Evolutionary conservation across 2,797 vertebrate genomes (phyloP), one percentile per base, ranked within the genome.

Genomic region (Saxicola maurus): DNA sequence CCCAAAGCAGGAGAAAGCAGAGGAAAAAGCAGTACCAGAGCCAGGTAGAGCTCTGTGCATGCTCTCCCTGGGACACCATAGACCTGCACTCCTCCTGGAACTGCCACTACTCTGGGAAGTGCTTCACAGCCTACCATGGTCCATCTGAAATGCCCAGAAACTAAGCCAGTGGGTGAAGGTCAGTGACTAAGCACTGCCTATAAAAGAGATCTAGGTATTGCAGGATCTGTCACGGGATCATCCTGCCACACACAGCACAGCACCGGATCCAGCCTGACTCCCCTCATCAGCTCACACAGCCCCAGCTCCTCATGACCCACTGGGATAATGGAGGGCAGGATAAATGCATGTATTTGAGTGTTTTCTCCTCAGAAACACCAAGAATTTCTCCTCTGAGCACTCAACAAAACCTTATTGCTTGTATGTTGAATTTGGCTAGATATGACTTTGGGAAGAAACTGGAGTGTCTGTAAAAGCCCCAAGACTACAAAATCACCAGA

Each of bases 231-330:
- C 45, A 17, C 0, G 0, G 40, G 24, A 59, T 37, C 43, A 33
- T 31, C 57, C 66, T 42, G 52, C 21, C 48, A n/a, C 66, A 72
- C n/a, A 24, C 3, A 1, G 53, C 33, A 13, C 1, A 0, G 56
- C 48, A 18, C 6, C 0, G 1, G 82, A 60, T 43, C 59, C 27
- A 72, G 76, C 30, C 64, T 0, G 0, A 14, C 38, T 51, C 28
- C 37, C 40, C 28, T 31, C 11, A 25, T 7, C 40, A 48, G 57
- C 48, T 73, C 33, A 62, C 4, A 3, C 25, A 74, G 77, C 10
- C 19, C n/a, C 68, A 16, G 13, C 3, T 43, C 20, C 40, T 53
- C 53, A 7, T 0, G 2, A 37, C n/a, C 19, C 78, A 52, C n/a
- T 9, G 25, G 20, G 38, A 61, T 10, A 59, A 48, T 0, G 10